Evolutionary conservation across 2,888 invertebrate species (phyloP), one percentile per base, ranked within the genome.

Genomic region (Phanerotoma sp.): DNA sequence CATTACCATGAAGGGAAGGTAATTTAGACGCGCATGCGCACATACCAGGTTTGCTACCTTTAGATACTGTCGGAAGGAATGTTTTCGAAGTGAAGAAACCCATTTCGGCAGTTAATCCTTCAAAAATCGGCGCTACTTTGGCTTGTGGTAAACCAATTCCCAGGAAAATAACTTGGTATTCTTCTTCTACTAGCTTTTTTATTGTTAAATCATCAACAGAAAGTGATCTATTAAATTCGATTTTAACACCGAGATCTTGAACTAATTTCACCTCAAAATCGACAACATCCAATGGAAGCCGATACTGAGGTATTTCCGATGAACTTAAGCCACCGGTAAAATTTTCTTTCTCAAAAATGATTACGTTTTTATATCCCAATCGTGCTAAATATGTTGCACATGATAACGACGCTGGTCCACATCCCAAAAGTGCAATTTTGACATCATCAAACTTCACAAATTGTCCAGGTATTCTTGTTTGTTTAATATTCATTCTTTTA

Each of bases 21-120:
- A 97, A 77, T 9, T 7, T 46, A 16, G 68, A 72, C 10, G 73
- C 71, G 0, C 84, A 77, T 2, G 83, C 82, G 73, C 96, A 97
- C 69, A 70, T 75, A 83, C 91, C 93, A 67, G 87, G 86, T 78
- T 99, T 99, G 72, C 96, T 96, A 18, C 91, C 93, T 65, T 83
- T 82, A 0, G 97, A 83, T 0, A 98, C 97, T 37, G 84, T 78
- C 0, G 97, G 97, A 49, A 99, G 78, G 72, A 97, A 98, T 62
- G 86, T 86, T 77, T 99, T 99, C 41, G 97, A 97, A 0, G 97
- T 96, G 72, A 84, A 97, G 77, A 96, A 98, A 0, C 98, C 98
- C 83, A 89, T 87, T 7, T 86, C 83, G 51, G 83, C 78, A 1
- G 84, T 86, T 0, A 98, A 80, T 1, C 84, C 84, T 63, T 85